Conservation (phyloP, 2,888 invertebrate genomes). For the Metacarcinus magister region DNA sequence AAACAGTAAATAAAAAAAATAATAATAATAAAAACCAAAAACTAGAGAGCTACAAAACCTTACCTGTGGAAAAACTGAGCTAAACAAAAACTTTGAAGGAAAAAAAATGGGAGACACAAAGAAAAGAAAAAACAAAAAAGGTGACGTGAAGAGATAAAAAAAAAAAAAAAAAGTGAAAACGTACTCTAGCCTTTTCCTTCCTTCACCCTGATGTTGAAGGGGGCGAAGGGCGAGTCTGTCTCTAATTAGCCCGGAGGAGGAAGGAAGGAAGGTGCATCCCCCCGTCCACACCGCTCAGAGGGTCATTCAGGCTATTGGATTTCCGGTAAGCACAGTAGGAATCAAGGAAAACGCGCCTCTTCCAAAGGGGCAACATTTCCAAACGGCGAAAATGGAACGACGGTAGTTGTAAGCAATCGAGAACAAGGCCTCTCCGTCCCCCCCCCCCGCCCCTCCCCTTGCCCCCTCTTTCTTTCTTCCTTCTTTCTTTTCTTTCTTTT, state of each 20-base stretch:
- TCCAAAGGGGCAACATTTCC: slow-evolving; percentile 30
- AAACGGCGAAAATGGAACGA: not conserved
- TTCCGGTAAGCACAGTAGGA: slow-evolving; percentile 30
- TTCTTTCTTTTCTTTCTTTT: not conserved
- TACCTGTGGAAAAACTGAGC: too few species aligned
- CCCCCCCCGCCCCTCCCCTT: not conserved
- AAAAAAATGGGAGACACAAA: not conserved
- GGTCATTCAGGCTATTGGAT: not conserved
- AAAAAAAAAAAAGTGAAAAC: not conserved
- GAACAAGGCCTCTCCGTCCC: not conserved
- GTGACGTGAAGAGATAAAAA: not conserved
- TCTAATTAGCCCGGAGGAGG: slow-evolving; percentile 28
- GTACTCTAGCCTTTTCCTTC: not conserved
- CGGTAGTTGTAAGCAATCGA: not conserved
- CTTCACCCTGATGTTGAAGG: not conserved
- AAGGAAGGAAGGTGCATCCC: not conserved
- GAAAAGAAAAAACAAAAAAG: not conserved
- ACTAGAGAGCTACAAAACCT: too few species aligned
- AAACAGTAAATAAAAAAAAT: too few species aligned
- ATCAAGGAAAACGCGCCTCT: slow-evolving; percentile 26
- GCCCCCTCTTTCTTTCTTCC: not conserved
- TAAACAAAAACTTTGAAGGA: too few species aligned
- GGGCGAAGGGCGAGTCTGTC: not conserved
- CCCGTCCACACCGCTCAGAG: not conserved
- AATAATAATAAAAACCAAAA: too few species aligned